Percentiles rank a stretch among this genome's conserved stretches.
phyloP scores from a whole-genome alignment of 2,113 vertebrate species.

The Oncorhynchus clarkii region DNA sequence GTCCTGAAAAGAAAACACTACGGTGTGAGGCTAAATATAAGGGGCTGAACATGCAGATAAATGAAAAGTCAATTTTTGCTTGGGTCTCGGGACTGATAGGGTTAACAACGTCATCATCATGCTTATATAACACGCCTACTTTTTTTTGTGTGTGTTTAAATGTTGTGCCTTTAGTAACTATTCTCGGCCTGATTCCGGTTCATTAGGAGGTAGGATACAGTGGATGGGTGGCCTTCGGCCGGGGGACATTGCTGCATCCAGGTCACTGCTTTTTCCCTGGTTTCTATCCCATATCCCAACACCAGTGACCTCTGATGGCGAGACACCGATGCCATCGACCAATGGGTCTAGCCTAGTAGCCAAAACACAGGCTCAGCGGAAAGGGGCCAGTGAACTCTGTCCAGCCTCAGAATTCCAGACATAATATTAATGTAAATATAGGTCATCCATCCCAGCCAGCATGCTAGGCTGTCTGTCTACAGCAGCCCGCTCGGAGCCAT shows the following conservation, averaged over 20 bases:
- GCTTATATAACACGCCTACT: neutral
- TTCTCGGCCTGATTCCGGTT: constrained; percentile 33
- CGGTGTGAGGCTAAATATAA: no score
- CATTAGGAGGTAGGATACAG: constrained; percentile 6
- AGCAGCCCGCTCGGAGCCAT: neutral
- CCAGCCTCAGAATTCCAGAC: constrained; percentile 4
- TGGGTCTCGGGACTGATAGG: no score
- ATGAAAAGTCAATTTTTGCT: no score
- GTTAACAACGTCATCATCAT: neutral
- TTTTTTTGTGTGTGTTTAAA: constrained; percentile 2
- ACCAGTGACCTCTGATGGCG: neutral
- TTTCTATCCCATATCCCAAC: neutral
- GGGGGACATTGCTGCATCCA: constrained; percentile 39
- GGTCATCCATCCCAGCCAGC: constrained; percentile 17
- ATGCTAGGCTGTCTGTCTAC: neutral
- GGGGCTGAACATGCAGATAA: no score
- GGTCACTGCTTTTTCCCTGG: constrained; percentile 14
- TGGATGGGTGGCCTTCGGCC: constrained; percentile 2
- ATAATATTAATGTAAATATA: constrained; percentile 23
- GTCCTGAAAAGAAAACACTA: no score
- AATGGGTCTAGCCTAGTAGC: neutral
- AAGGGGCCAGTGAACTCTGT: neutral
- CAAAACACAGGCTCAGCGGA: neutral
- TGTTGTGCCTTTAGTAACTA: constrained; percentile 34
- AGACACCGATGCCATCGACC: constrained; percentile 7